Base-by-base conservation (phyloP, 2,797 vertebrate genomes). In the Prunella strophiata region DNA sequence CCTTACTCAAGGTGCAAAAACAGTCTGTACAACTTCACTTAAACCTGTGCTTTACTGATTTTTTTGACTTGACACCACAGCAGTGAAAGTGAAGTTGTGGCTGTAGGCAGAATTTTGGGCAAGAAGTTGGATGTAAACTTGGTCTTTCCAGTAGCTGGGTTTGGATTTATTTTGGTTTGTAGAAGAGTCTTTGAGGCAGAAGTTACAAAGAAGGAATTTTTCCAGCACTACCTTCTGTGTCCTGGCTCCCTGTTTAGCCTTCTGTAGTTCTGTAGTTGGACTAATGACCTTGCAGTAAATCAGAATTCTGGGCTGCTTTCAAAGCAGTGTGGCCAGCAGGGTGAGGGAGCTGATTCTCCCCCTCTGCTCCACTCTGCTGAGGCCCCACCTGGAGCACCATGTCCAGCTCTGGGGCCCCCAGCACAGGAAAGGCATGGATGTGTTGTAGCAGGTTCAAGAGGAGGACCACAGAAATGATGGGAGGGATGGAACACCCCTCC, bases 321-420 rank as follows among this genome's bases (percentile, higher is more conserved):
- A 73, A 25, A 78, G 59, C 22, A 48, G 34, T 0, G 0, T 12
- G 26, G 30, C 34, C 40, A 54, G 42, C 32, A n/a, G 52, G 54
- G 34, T 72, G 19, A 21, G 29, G 16, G 13, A 42, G 30, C 10
- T 7, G 10, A 18, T 73, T 50, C 47, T 67, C 5, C 59, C 34
- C 16, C 23, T 72, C 13, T 27, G 0, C 26, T 62, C 34, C 7
- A 2, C 26, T 71, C 30, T 43, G 23, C 7, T 78, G 67, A 48
- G 74, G n/a, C 34, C 19, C 26, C 30, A 54, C 22, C 16, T 38
- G 32, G 36, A 30, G 23, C 43, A 9, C n/a, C 7, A 3, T 68
- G 29, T 52, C 54, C 61, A 38, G 19, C 11, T 61, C 54, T 61
- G 47, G 48, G 40, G 16, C 15, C 16, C 15, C 36, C 54, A 67